A percentile compares a stretch with the other conserved stretches of the same genome.
Conservation (phyloP, 2,797 vertebrate genomes). For the Falco cherrug region DNA sequence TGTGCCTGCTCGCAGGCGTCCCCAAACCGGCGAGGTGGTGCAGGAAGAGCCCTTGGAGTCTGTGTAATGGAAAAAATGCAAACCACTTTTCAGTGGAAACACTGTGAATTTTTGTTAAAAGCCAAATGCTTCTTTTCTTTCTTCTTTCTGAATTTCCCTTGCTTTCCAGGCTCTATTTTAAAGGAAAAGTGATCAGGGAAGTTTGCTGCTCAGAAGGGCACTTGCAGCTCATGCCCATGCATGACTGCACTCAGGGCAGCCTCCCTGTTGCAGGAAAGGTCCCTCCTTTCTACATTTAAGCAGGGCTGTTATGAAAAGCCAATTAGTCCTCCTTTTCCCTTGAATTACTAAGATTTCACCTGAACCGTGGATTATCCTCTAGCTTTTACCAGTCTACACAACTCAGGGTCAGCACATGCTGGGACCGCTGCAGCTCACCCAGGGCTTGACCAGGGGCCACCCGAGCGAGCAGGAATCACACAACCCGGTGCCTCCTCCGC, state of each 20-base stretch:
- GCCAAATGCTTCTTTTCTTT: neutral
- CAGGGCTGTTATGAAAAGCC: neutral
- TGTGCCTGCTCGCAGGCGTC: neutral
- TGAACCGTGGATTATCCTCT: neutral
- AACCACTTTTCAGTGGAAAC: neutral
- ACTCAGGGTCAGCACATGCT: neutral
- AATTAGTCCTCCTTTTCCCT: too few relatives aligned
- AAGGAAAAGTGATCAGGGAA: neutral
- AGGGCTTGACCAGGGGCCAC: neutral
- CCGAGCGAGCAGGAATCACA: neutral
- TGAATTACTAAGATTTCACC: neutral
- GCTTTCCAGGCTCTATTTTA: neutral
- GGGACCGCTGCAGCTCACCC: neutral
- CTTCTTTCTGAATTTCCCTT: neutral
- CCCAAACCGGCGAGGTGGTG: neutral
- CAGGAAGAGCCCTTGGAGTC: neutral
- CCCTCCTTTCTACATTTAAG: neutral
- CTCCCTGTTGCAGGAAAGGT: neutral
- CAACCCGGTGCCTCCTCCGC: rapidly evolving
- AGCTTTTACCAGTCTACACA: neutral
- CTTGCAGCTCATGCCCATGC: too few relatives aligned
- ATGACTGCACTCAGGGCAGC: rapidly evolving
- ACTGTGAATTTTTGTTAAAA: neutral
- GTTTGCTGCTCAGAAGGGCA: neutral
- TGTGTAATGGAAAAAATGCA: neutral